Evolutionary conservation across 2,797 vertebrate genomes (phyloP).

Genomic region (Apodemus agrarius): DNA sequence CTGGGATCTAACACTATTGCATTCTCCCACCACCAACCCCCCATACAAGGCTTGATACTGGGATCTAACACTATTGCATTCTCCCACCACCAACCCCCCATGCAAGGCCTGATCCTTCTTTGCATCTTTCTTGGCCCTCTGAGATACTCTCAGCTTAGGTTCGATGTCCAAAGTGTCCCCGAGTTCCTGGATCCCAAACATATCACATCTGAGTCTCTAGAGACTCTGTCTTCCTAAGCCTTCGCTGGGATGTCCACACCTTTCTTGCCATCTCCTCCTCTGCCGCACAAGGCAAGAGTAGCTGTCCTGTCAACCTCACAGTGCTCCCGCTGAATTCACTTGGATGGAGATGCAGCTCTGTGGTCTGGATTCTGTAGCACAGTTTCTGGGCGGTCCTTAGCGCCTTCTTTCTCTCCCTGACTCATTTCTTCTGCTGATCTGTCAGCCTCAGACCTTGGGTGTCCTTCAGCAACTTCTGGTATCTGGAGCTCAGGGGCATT

Average conservation of each 20-base stretch:
- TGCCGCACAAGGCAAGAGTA: rapidly evolving
- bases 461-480: rapidly evolving
- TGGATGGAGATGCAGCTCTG: rapidly evolving
- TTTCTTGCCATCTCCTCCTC: neutral
- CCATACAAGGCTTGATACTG: neutral
- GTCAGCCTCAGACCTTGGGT: neutral
- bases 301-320: neutral
- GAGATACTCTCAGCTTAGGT: neutral
- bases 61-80: too few species aligned
- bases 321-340: rapidly evolving
- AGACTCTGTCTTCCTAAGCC: neutral
- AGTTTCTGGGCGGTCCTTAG: rapidly evolving
- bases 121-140: neutral
- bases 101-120: neutral
- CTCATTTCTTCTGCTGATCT: neutral
- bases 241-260: rapidly evolving
- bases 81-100: too few species aligned
- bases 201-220: rapidly evolving
- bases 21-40: too few species aligned
- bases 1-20: too few species aligned
- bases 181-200: neutral
- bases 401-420: neutral
- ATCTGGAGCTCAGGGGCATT: neutral
- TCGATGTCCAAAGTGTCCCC: rapidly evolving
- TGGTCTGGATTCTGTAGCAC: neutral